These are phyloP conservation scores for Siniperca scherzeri DNA, from an alignment of 2,797 vertebrate genomes.

Conservation along the genomic window DNA sequence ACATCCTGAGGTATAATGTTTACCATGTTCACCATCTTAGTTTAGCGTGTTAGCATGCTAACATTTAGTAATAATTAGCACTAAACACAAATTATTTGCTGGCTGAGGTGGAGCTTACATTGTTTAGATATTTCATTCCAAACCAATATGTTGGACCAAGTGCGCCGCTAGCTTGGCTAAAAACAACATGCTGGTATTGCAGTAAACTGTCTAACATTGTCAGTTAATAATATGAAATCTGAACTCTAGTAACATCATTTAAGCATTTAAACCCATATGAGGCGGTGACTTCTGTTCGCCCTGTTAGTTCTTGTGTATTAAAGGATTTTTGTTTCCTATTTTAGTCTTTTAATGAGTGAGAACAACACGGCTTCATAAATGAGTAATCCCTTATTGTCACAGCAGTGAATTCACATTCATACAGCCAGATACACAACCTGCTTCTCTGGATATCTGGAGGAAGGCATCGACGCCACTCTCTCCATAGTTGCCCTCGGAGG, in stretches of 20 bases:
- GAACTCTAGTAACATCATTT: constrained; percentile 20
- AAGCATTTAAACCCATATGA: constrained; percentile 52
- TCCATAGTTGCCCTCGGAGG: constrained; percentile 94
- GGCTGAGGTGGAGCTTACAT: background rate
- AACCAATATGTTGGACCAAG: background rate
- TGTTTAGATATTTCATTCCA: constrained; percentile 1
- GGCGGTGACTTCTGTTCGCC: constrained; percentile 25
- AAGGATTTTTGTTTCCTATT: constrained; percentile 53
- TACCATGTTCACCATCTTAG: background rate
- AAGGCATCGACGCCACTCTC: constrained; percentile 95
- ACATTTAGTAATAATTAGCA: background rate
- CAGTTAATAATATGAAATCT: constrained; percentile 23
- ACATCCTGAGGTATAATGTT: background rate
- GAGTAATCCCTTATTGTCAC: constrained; percentile 48
- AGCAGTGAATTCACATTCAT: constrained; percentile 11
- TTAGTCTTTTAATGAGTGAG: constrained; percentile 56
- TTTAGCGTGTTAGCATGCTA: background rate
- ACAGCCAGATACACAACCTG: constrained; percentile 81
- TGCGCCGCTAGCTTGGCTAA: background rate
- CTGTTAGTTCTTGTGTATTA: constrained; percentile 44
- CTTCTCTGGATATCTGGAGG: constrained; percentile 92
- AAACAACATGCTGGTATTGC: background rate
- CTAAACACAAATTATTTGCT: background rate
- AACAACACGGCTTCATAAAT: constrained; percentile 37
- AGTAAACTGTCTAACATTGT: background rate